phyloP scores from a whole-genome alignment of 2,113 vertebrate genomes.

The Camelus bactrianus region DNA sequence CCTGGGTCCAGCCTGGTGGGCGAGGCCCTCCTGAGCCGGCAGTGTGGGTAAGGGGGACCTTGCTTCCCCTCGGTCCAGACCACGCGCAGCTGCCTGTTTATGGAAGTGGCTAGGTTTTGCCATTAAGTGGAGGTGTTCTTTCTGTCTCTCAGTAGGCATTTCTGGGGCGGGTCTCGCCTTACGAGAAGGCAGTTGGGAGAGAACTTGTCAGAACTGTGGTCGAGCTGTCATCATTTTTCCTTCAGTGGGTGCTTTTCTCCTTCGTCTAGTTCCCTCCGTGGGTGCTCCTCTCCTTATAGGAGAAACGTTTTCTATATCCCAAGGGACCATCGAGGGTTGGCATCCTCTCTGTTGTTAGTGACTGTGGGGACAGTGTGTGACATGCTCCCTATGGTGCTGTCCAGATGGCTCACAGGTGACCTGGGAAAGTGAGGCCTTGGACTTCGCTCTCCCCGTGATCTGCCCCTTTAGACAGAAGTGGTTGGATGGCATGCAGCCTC shows the following conservation, averaged over 20 bases:
- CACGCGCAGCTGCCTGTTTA: not conserved
- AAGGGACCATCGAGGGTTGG: too few species aligned
- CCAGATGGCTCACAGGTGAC: not conserved
- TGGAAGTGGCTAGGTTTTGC: not conserved
- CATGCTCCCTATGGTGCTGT: not conserved
- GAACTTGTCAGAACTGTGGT: not conserved
- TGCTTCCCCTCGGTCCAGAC: not conserved
- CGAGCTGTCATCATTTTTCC: not conserved
- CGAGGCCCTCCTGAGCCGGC: not conserved
- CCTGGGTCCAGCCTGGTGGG: not conserved
- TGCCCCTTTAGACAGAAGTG: not conserved
- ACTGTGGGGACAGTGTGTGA: fast-evolving
- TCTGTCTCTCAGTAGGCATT: not conserved
- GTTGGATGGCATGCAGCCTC: not conserved
- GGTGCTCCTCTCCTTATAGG: not conserved
- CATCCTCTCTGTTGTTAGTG: not conserved
- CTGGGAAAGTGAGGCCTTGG: too few species aligned
- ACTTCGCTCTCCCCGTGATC: not conserved
- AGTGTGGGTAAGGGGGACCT: not conserved
- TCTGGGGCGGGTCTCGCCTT: not conserved
- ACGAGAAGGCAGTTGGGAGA: not conserved
- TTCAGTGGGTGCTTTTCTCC: not conserved
- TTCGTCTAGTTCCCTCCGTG: not conserved
- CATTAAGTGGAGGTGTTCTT: not conserved
- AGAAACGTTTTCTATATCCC: not conserved